Conservation (phyloP, 2,888 invertebrate species). For the Amphipyra tragopoginis region DNA sequence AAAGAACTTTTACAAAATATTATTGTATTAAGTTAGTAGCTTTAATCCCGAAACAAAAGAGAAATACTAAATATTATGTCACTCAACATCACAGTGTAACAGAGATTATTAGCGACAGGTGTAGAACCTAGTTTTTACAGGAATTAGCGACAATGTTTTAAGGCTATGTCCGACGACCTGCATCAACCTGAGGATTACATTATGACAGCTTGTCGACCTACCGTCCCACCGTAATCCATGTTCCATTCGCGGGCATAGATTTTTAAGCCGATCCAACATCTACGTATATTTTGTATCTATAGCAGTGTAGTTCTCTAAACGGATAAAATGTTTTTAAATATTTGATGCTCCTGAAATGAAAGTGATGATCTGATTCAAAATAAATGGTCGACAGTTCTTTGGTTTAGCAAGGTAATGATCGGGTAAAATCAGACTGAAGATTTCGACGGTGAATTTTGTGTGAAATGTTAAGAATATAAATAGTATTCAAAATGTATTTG, state of each 20-base stretch:
- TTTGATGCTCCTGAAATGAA: too few species aligned
- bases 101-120: slow-evolving; percentile 44
- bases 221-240: slow-evolving; percentile 47
- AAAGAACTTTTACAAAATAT: too few species aligned
- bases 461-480: too few species aligned
- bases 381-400: too few species aligned
- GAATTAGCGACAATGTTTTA: slow-evolving; percentile 51
- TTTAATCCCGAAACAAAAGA: not conserved
- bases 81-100: slow-evolving; percentile 12
- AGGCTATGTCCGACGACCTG: slow-evolving; percentile 46
- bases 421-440: too few species aligned
- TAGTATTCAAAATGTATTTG: too few species aligned
- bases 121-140: slow-evolving; percentile 53
- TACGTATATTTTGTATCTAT: not conserved
- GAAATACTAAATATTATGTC: slow-evolving; percentile 7
- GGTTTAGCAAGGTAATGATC: too few species aligned
- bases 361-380: too few species aligned
- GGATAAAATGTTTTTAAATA: too few species aligned
- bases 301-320: too few species aligned
- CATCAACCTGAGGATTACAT: slow-evolving; percentile 54
- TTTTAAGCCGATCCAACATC: slow-evolving; percentile 36
- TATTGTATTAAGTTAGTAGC: not conserved
- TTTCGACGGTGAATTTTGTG: too few species aligned
- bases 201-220: slow-evolving; percentile 58
- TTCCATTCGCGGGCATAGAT: slow-evolving; percentile 49